Base-by-base conservation (phyloP, 2,113 vertebrate species). In the Trichechus manatus region DNA sequence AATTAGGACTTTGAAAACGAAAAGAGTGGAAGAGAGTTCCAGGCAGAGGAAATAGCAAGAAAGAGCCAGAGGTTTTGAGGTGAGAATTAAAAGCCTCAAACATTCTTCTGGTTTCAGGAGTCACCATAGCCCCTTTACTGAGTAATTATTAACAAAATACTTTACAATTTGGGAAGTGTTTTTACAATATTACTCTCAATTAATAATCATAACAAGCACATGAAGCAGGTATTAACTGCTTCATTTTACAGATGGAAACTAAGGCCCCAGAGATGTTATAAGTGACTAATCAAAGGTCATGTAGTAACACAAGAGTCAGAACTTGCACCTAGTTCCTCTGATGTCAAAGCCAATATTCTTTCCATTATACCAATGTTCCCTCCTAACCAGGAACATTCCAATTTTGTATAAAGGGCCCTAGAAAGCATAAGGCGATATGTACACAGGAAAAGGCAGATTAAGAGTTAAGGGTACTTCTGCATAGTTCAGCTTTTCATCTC, bases 301-400 rank as follows among this genome's bases (percentile, higher is more conserved):
- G 86, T 0, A 42, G 39, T 13, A 77, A 93, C 47, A 83, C 15
- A 22, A 36, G 42, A 97, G 33, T 36, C 53, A 91, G n/a, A 96
- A 93, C 6, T 74, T 79, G 13, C 3, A 64, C n/a, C 87, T 83
- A 66, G 27, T 50, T 93, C n/a, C n/a, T 72, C 64, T 79, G 72
- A 82, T 89, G 31, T 17, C 42, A 87, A 89, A 92, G 31, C n/a
- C 39, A 93, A 74, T 25, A 68, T 77, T 87, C 31, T 94, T 79
- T 63, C 27, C 14, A 72, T n/a, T 72, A 20, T 39, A 93, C 36
- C 31, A 68, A 79, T 36, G 15, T 64, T 93, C 87, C 59, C 47
- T 70, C 61, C 56, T 87, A 63, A 64, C 23, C 39, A 80, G 84
- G 4, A 93, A 36, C 0, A 50, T 84, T 66, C 4, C 44, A 66